Evolutionary conservation across 2,888 invertebrate species (phyloP), one percentile per base, ranked within the genome.

Genomic region (Cheilosia soror): DNA sequence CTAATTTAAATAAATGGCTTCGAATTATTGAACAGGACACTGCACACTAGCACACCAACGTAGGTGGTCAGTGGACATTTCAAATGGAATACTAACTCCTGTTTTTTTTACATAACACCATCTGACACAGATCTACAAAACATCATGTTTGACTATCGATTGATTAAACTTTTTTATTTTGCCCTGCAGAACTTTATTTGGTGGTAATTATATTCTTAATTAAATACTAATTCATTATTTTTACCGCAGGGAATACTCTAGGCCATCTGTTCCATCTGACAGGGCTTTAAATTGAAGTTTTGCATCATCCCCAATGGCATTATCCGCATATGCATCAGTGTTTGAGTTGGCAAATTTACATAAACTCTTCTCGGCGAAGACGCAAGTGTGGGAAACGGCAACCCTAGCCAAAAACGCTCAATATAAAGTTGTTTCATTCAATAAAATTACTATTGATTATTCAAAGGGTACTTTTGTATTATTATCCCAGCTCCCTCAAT

Each of bases 371-470:
- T 44, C 15, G 44, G 44, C 15, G n/a, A 44, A 44, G 44, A 15
- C n/a, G 44, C n/a, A 27, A 33, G 25, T 49, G 27, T 27, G 49
- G 37, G 53, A 31, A 53, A 42, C 2, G 42, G 40, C 63, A 72
- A 55, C 44, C 49, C 63, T 57, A 27, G 33, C 44, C 29, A 51
- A n/a, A 69, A 44, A 58, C 42, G 69, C 65, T 75, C 75, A 57
- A 63, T 75, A 62, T 76, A 63, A 77, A 85, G 85, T 85, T 81
- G 76, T 81, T 85, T 76, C 53, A 85, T 85, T 85, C 85, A 85
- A 85, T 85, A 85, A 85, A 85, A 85, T 85, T 81, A 85, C 85
- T 80, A 79, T 84, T 85, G 85, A 85, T 85, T 85, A 85, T 85
- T 85, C 81, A 85, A 85, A 85, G 81, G 85, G 68, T 81, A 66